phyloP scores from a whole-genome alignment of 2,113 vertebrate species.

The Recurvirostra avosetta region DNA sequence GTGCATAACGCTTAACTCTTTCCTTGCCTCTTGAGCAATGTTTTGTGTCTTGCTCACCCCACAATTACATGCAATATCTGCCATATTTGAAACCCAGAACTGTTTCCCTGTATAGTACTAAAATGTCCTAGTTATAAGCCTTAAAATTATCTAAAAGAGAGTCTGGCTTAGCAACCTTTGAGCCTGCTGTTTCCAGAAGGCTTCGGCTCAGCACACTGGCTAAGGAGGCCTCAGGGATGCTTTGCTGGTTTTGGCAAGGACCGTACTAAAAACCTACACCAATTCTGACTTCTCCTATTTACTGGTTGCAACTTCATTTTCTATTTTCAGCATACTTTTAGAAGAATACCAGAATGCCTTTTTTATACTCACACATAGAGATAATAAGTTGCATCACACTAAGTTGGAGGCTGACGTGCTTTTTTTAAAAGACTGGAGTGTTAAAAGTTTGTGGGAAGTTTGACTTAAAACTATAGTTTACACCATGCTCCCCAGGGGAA shows the following conservation, averaged over 20 bases:
- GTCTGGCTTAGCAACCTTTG: slow-evolving; percentile 3
- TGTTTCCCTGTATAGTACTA: neutral
- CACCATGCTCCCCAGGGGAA: neutral
- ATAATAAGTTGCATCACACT: neutral
- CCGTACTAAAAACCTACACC: neutral
- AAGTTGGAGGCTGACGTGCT: neutral
- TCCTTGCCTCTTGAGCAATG: neutral
- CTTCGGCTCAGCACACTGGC: neutral
- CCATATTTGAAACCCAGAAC: neutral
- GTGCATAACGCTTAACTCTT: slow-evolving; percentile 34
- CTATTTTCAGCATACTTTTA: neutral
- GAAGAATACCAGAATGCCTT: neutral
- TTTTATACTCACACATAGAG: neutral
- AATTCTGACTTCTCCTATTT: neutral
- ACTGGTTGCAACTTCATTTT: neutral
- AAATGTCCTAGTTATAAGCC: neutral
- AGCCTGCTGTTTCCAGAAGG: slow-evolving; percentile 1
- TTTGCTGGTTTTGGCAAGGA: slow-evolving; percentile 34
- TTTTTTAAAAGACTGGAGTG: neutral
- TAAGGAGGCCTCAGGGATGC: slow-evolving; percentile 9
- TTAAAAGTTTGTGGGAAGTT: slow-evolving; percentile 38
- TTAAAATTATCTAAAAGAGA: neutral
- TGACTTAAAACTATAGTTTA: slow-evolving; percentile 35
- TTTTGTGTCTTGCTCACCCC: neutral
- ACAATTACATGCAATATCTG: neutral